Conservation (phyloP, 2,888 invertebrate species). For the Lomographa bimaculata region DNA sequence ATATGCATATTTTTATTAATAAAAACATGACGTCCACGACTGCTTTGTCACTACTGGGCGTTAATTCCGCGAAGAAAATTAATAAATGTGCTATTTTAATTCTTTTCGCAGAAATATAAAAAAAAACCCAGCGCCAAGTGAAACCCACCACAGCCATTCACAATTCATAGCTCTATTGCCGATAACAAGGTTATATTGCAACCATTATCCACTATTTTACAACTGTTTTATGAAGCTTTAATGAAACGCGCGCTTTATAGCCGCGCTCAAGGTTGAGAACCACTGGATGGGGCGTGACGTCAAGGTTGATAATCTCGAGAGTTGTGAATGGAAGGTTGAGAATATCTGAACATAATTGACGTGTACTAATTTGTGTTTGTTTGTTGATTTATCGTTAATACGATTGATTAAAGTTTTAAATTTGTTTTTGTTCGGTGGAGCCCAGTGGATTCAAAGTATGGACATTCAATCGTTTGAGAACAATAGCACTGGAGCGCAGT, state of each 20-base stretch:
- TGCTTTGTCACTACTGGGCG: no score
- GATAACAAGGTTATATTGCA: constrained; percentile 62
- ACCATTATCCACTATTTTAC: constrained; percentile 61
- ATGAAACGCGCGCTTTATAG: constrained; percentile 54
- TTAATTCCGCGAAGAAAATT: no score
- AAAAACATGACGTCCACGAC: no score
- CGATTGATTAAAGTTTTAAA: constrained; percentile 3
- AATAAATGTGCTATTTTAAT: no score
- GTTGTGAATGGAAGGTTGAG: not conserved
- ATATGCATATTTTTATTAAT: no score
- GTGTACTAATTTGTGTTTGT: not conserved
- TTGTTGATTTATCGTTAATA: not conserved
- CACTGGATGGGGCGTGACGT: constrained; percentile 35
- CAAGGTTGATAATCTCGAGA: not conserved
- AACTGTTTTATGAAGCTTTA: constrained; percentile 58
- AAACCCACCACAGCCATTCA: constrained; percentile 46
- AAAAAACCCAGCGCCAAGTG: constrained; percentile 36
- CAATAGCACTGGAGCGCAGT: no score
- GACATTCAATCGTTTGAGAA: no score
- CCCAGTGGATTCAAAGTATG: no score
- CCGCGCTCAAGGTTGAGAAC: constrained; percentile 50
- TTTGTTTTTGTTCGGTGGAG: no score
- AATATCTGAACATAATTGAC: constrained; percentile 1
- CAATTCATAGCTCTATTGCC: constrained; percentile 42
- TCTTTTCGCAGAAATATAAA: no score